Evolutionary conservation across 2,888 invertebrate species (phyloP).

Genomic region (Perizoma flavofasciatum): DNA sequence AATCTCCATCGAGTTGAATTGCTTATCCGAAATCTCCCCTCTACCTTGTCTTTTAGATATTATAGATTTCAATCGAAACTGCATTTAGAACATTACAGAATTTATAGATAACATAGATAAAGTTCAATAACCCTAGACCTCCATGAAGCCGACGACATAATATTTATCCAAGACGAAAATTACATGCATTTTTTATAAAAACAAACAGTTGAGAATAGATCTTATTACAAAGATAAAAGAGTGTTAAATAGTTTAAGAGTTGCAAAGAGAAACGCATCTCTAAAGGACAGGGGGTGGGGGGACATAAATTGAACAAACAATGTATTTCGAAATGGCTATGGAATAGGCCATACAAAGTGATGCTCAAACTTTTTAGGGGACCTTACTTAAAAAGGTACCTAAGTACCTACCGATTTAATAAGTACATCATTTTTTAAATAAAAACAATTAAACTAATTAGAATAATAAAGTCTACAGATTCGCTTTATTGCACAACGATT

Average conservation of each 20-base stretch:
- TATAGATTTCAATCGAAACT: too few relatives aligned
- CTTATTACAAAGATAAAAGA: constrained; percentile 41
- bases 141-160: constrained; percentile 48
- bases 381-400: too few relatives aligned
- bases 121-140: constrained; percentile 51
- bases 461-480: too few relatives aligned
- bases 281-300: constrained; percentile 52
- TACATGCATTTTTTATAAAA: constrained; percentile 36
- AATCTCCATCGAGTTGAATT: too few relatives aligned
- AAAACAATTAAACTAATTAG: too few relatives aligned
- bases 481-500: too few relatives aligned
- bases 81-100: background rate
- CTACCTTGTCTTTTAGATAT: too few relatives aligned
- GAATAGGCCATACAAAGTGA: constrained; percentile 52
- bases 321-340: constrained; percentile 75
- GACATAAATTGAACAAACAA: constrained; percentile 76
- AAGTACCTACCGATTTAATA: too few relatives aligned
- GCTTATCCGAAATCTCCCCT: too few relatives aligned
- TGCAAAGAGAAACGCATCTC: constrained; percentile 55
- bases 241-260: constrained; percentile 28
- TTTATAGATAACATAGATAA: constrained; percentile 35
- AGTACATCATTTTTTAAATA: too few relatives aligned
- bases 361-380: constrained; percentile 52
- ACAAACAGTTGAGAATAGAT: constrained; percentile 31
- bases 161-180: constrained; percentile 54